Evolutionary conservation across 2,797 vertebrate species (phyloP).

Genomic region (Pantherophis vulpinus): DNA sequence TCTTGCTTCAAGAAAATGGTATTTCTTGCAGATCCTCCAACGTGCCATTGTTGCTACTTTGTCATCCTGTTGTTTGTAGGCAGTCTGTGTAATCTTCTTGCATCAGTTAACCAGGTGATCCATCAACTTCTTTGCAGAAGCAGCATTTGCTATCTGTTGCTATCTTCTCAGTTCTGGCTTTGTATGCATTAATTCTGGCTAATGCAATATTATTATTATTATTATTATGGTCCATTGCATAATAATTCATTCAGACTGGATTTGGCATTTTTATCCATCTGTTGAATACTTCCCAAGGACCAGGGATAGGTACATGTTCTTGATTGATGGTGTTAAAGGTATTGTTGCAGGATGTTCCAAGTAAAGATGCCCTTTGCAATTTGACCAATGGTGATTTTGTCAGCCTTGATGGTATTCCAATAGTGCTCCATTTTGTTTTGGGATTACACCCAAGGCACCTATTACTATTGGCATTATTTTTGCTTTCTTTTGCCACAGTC

Average conservation of each 20-base stretch:
- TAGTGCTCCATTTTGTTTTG: background rate
- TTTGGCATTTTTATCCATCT: background rate
- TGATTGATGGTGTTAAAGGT: background rate
- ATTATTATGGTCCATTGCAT: background rate
- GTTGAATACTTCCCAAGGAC: background rate
- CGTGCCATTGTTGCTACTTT: background rate
- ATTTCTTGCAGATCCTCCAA: background rate
- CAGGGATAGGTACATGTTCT: background rate
- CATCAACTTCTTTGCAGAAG: background rate
- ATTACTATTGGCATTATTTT: background rate
- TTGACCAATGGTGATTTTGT: background rate
- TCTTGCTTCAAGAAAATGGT: background rate
- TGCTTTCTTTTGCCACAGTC: background rate
- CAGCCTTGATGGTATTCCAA: background rate
- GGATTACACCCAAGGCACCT: background rate
- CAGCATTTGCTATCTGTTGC: background rate
- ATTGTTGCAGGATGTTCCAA: background rate
- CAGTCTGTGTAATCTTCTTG: background rate
- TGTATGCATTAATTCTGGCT: background rate
- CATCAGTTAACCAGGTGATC: background rate
- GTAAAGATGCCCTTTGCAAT: background rate
- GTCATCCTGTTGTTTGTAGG: background rate
- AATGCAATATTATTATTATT: background rate
- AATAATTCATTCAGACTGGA: background rate
- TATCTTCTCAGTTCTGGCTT: background rate